Base-by-base conservation (phyloP, 2,113 vertebrate genomes). In the Piaya cayana region DNA sequence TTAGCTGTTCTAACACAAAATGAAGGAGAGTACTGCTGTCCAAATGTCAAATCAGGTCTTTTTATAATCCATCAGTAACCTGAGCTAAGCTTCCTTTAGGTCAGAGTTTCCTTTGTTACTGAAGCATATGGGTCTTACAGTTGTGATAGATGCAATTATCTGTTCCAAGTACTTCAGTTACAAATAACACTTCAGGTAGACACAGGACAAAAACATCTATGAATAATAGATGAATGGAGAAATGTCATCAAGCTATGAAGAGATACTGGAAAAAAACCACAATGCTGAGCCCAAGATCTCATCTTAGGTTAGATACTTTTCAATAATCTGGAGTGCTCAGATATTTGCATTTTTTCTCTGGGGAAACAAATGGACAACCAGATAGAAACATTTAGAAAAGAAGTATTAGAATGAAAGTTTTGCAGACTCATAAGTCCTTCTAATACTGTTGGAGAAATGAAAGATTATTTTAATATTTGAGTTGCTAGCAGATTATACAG, bases 161-260 rank as follows among this genome's bases (percentile, higher is more conserved):
- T 60, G 9, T 71, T 88, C 64, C 64, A 75, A 76, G 39, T 78
- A 68, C 64, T 72, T 91, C 75, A 72, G 53, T 72, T 86, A 55
- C 82, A 88, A 67, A 71, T 50, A 88, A 43, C 56, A 75, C 37
- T 91, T 86, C 76, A 88, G 53, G n/a, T 53, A 91, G 60, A 75
- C 43, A 30, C 56, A n/a, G 47, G 42, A 52, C 52, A 92, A 86
- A 55, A 90, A 77, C 20, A 67, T 81, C 49, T 3, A 55, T 94
- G 56, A 90, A 88, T 95, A 93, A 95, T 47, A 82, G 47, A 83
- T 91, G 52, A 82, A 74, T 7, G 6, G 56, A 92, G 56, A 90
- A 90, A 86, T 88, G 52, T 59, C 65, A 81, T 88, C 76, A 70
- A 74, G 60, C 64, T 86, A 22, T 42, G 60, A 88, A 67, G 45